Percentiles rank a stretch among this genome's conserved stretches.
phyloP scores from a whole-genome alignment of 1,140 invertebrate genomes.

The Proctacanthus coquilletti region DNA sequence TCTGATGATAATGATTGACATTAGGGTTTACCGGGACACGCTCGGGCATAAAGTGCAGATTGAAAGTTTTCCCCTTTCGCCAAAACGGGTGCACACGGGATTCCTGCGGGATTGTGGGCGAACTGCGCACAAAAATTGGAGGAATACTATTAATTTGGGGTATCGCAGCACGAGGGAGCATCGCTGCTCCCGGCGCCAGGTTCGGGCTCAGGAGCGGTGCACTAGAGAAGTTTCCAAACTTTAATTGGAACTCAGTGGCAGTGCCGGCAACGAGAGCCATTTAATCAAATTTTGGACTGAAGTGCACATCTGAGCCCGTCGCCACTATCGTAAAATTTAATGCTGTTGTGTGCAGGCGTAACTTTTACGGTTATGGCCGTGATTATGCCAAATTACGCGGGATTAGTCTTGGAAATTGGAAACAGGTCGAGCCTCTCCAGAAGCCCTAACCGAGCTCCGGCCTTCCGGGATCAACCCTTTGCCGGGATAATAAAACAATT shows the following conservation, averaged over 20 bases:
- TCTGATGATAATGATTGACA: neutral
- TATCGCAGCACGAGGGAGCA: no score
- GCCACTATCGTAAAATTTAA: constrained; percentile 1
- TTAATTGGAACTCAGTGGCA: neutral
- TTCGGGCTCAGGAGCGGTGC: neutral
- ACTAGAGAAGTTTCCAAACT: neutral
- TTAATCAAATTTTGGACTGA: neutral
- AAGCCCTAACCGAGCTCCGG: no score
- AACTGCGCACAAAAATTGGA: neutral
- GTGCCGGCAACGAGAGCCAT: neutral
- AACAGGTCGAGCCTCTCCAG: neutral
- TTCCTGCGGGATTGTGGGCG: neutral
- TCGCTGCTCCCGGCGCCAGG: no score
- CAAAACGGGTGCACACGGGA: no score
- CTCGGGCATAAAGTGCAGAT: neutral
- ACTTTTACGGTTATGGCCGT: neutral
- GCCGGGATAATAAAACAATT: no score
- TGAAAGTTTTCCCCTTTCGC: neutral
- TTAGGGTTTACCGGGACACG: neutral
- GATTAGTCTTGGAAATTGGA: neutral
- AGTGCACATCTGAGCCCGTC: neutral
- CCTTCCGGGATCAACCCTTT: no score
- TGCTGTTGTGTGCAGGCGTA: neutral
- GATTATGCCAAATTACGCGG: neutral
- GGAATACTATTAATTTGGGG: neutral